A percentile compares a stretch with the other conserved stretches of the same genome.
Evolutionary conservation across 2,888 invertebrate species (phyloP).

Genomic region (Ypsolopha sequella): DNA sequence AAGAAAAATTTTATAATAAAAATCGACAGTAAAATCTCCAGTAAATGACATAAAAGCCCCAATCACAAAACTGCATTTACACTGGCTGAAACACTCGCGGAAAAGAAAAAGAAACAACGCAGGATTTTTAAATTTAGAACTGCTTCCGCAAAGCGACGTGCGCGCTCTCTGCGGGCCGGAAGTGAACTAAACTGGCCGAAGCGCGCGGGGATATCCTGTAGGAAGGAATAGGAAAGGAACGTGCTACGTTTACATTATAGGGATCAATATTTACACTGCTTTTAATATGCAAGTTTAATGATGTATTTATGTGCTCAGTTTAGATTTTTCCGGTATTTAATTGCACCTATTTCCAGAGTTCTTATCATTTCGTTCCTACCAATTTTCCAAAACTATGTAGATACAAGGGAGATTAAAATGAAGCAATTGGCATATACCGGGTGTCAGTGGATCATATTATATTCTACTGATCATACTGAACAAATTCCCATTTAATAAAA

Average conservation of each 20-base stretch:
- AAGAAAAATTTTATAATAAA: background rate
- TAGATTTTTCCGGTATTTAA: background rate
- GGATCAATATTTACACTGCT: constrained; percentile 66
- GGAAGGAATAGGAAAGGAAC: constrained; percentile 25
- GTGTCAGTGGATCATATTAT: no score
- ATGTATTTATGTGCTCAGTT: background rate
- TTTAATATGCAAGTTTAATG: constrained; percentile 49
- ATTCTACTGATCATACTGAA: no score
- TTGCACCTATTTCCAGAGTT: no score
- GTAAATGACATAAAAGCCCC: background rate
- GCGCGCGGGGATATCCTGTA: constrained; percentile 50
- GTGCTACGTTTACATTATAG: constrained; percentile 49
- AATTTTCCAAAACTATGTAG: no score
- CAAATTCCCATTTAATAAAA: no score
- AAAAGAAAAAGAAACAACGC: background rate
- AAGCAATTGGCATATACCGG: no score
- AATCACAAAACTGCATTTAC: background rate
- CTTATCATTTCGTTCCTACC: no score
- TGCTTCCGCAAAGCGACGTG: constrained; percentile 37
- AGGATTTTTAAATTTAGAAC: constrained; percentile 34
- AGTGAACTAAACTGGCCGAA: constrained; percentile 40
- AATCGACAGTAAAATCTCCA: background rate
- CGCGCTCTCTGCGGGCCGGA: constrained; percentile 52
- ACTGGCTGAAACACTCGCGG: background rate
- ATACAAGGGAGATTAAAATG: no score